Evolutionary conservation across 2,797 vertebrate species (phyloP), one percentile per base, ranked within the genome.

Genomic region (Helicolenus hilgendorfi): DNA sequence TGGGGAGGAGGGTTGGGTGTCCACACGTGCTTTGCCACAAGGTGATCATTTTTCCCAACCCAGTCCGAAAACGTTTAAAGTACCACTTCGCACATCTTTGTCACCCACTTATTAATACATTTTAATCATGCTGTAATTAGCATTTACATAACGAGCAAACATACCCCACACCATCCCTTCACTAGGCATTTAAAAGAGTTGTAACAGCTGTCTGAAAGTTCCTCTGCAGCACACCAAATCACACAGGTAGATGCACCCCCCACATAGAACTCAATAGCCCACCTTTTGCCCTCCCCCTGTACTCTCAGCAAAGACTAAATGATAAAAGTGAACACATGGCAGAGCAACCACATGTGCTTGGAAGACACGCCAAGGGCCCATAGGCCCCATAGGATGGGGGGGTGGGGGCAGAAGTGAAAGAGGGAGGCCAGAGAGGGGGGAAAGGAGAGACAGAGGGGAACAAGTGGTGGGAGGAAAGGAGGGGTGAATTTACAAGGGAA

Each of bases 391-490:
- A 26, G 49, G 71, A 71, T 24, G 41, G 11, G 13, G 27, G n/a
- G 92, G 76, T 15, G 41, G 33, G 58, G 11, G 22, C 9, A 63
- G 20, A 68, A n/a, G 22, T 76, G 31, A 64, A 72, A 71, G 45
- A 22, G 62, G 3, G 2, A 26, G 13, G 59, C 14, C 26, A 26
- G 45, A 35, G 63, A 18, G 11, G 53, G 35, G 59, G 4, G 10
- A 31, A 35, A 15, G 45, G 59, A 29, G 27, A 63, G 69, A 95
- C 93, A 88, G 35, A 56, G 94, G 96, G 60, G 94, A 96, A 31
- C 36, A 60, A 80, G 11, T 60, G 92, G 91, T 84, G 82, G 91
- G 79, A 77, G 72, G 84, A 77, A 26, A 26, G 22, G 53, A 53
- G 33, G 33, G 27, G 41, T 74, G 31, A 18, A 70, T 83, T 87